Percentiles rank a stretch among this genome's conserved stretches.
phyloP scores from a whole-genome alignment of 1,140 invertebrate genomes.

The Lerema accius region DNA sequence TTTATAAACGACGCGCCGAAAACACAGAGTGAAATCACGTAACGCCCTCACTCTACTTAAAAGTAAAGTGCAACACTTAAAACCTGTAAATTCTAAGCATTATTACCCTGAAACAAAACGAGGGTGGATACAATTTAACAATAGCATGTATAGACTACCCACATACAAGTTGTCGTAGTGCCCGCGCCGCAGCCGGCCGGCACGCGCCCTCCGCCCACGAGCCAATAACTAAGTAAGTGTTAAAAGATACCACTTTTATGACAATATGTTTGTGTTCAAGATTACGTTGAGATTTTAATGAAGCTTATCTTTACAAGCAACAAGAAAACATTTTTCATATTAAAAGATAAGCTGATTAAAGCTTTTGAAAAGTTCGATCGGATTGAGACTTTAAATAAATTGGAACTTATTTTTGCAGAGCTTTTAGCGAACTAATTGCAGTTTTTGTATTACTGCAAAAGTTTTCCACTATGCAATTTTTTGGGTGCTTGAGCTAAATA shows the following conservation, averaged over 20 bases:
- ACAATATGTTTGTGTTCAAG: slow-evolving; percentile 17
- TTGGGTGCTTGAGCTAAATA: too few species aligned
- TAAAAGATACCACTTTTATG: slow-evolving; percentile 16
- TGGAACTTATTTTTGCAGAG: not conserved
- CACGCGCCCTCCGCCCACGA: slow-evolving; percentile 40
- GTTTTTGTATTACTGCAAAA: not conserved
- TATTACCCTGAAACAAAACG: too few species aligned
- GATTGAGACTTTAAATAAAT: not conserved
- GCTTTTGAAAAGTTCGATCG: not conserved
- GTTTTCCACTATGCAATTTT: too few species aligned
- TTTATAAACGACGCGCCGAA: too few species aligned
- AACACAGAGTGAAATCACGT: too few species aligned
- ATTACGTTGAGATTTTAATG: slow-evolving; percentile 3
- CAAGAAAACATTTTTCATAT: not conserved
- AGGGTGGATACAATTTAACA: too few species aligned
- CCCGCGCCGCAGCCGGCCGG: slow-evolving; percentile 24
- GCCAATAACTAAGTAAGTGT: slow-evolving; percentile 12
- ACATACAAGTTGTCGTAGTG: slow-evolving; percentile 24
- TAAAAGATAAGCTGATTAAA: not conserved
- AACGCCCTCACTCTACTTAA: too few species aligned
- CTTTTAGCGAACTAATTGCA: not conserved
- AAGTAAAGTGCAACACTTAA: too few species aligned
- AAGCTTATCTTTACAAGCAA: not conserved
- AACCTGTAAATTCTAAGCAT: too few species aligned
- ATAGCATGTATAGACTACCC: slow-evolving; percentile 29